Evolutionary conservation across 2,888 invertebrate species (phyloP), one percentile per base, ranked within the genome.

Genomic region (Caenorhabditis wallacei): DNA sequence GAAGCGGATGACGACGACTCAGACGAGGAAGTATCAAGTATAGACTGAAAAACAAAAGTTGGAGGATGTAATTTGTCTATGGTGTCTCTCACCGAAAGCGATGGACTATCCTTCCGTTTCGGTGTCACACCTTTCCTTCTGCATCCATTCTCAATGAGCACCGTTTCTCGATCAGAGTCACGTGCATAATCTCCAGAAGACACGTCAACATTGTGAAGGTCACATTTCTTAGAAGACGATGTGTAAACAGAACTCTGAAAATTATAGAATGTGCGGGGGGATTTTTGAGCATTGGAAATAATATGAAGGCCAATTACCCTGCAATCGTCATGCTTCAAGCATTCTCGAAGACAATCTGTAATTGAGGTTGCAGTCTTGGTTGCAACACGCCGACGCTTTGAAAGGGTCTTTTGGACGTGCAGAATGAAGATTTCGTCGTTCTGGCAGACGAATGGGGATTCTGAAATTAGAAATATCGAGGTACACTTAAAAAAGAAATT

Each of bases 121-220:
- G 82, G 78, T 10, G 7, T 61, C 16, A 80, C 56, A 64, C 80
- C 74, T 24, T 80, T 72, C 59, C 75, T 46, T 20, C 70, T 56
- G 54, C 90, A 90, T 20, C 90, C 89, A 74, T 90, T 90, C 61
- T 90, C 90, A 40, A 90, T 89, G n/a, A 90, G 69, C 30, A 90
- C 90, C 26, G 87, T 82, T 26, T 89, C 90, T 2, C 84, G 75
- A 18, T 82, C 78, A 7, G 88, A 82, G 24, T 89, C 88, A n/a
- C 78, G 75, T n/a, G 85, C 66, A 18, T 85, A 82, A 43, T 86
- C 66, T 5, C 75, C 83, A 48, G 80, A 71, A 13, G 85, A 80
- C 3, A 74, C 76, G 26, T 85, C 84, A 20, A 72, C 76, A 22
- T 82, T 54, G 63, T 88, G 88, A 24, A 89, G 74, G 46, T 76